These are phyloP conservation scores for Panulirus ornatus DNA, from an alignment of 1,140 invertebrate species.

Conservation along the genomic window DNA sequence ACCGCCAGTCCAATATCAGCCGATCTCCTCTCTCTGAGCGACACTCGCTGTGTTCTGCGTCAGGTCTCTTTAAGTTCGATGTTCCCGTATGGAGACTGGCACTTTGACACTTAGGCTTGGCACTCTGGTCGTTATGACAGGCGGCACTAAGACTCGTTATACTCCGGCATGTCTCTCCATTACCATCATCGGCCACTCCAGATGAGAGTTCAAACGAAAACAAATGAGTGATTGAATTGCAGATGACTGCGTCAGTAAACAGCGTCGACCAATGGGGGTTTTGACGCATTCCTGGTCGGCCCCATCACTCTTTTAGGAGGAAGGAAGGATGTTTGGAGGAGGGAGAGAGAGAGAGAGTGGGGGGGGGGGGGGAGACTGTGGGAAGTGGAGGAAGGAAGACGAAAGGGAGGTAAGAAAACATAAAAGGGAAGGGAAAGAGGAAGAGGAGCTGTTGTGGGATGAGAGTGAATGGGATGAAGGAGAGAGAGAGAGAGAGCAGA, in stretches of 20 bases:
- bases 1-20: too few species aligned
- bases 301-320: not conserved
- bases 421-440: not conserved
- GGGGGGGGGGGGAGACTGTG: not conserved
- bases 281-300: not conserved
- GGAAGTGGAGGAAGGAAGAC: not conserved
- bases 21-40: too few species aligned
- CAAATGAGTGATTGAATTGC: slow-evolving; percentile 43
- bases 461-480: not conserved
- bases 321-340: not conserved
- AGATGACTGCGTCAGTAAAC: not conserved
- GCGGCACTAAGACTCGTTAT: not conserved
- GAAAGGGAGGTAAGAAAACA: not conserved
- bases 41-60: too few species aligned
- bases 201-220: slow-evolving; percentile 44
- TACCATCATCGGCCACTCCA: slow-evolving; percentile 4
- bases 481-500: too few species aligned
- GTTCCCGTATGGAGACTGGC: too few species aligned
- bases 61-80: too few species aligned
- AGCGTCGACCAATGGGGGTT: not conserved
- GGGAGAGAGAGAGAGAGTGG: not conserved
- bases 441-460: not conserved
- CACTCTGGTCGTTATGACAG: not conserved
- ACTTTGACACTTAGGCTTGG: not conserved
- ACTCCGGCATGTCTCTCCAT: not conserved